These are phyloP conservation scores for Amblyraja radiata DNA, from an alignment of 2,797 vertebrate species.

Conservation along the genomic window DNA sequence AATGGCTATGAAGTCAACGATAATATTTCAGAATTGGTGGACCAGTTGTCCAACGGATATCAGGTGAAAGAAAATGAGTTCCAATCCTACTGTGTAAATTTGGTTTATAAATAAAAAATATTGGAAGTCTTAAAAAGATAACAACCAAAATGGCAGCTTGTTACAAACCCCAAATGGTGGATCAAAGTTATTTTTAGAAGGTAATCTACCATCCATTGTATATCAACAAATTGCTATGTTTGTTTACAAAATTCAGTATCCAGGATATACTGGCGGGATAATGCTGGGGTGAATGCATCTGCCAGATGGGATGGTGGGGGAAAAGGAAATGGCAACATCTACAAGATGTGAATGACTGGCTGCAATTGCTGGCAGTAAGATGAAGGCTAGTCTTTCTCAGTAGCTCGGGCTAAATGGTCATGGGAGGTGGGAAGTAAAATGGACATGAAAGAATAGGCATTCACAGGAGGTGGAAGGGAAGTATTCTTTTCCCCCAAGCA, in stretches of 20 bases:
- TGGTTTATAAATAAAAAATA: background rate
- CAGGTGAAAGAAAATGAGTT: background rate
- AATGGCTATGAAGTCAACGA: background rate
- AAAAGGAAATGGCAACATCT: background rate
- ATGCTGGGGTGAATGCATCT: background rate
- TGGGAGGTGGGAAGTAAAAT: background rate
- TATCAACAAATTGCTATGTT: background rate
- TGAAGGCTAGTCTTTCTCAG: background rate
- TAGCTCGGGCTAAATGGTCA: background rate
- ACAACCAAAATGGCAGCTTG: background rate
- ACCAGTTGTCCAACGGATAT: background rate
- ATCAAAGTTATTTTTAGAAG: background rate
- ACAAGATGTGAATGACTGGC: background rate
- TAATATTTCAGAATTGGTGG: too few species aligned
- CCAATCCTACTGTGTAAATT: background rate
- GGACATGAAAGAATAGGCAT: background rate
- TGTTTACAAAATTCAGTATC: background rate
- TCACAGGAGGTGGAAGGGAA: background rate
- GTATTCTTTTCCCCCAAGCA: background rate
- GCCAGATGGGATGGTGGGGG: background rate
- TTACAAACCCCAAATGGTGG: background rate
- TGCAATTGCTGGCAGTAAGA: background rate
- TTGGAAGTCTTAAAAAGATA: background rate
- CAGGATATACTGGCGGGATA: background rate
- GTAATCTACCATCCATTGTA: background rate